These are phyloP conservation scores for Cancer borealis DNA, from an alignment of 2,888 invertebrate species.

Conservation along the genomic window DNA sequence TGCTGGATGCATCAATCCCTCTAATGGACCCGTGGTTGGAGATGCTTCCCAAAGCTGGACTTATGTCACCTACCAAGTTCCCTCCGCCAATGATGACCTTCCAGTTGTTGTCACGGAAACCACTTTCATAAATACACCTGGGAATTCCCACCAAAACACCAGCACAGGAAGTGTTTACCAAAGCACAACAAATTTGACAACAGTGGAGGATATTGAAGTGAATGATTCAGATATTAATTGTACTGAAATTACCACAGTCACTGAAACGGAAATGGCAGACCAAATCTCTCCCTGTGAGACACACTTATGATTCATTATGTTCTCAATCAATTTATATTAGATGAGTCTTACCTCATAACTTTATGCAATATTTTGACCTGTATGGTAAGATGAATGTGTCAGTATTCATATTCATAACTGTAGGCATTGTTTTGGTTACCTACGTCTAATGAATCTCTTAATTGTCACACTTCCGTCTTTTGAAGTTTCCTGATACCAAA, in stretches of 20 bases:
- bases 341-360: background rate
- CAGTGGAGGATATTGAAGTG: background rate
- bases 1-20: constrained; percentile 52
- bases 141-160: constrained; percentile 48
- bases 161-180: background rate
- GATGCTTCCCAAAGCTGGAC: constrained; percentile 65
- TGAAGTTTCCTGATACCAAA: background rate
- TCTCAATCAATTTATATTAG: constrained; percentile 43
- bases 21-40: constrained; percentile 52
- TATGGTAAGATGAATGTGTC: background rate
- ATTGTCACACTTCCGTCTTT: background rate
- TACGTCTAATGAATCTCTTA: background rate
- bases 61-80: constrained; percentile 68
- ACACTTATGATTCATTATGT: constrained; percentile 50
- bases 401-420: background rate
- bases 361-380: background rate
- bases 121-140: constrained; percentile 46
- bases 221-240: background rate
- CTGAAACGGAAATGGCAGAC: background rate
- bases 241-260: background rate
- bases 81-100: constrained; percentile 58
- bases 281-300: constrained; percentile 12
- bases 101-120: constrained; percentile 59
- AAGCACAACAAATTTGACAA: background rate
- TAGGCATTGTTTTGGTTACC: background rate